phyloP scores from a whole-genome alignment of 2,113 vertebrate species.

The Rhipidura dahli region DNA sequence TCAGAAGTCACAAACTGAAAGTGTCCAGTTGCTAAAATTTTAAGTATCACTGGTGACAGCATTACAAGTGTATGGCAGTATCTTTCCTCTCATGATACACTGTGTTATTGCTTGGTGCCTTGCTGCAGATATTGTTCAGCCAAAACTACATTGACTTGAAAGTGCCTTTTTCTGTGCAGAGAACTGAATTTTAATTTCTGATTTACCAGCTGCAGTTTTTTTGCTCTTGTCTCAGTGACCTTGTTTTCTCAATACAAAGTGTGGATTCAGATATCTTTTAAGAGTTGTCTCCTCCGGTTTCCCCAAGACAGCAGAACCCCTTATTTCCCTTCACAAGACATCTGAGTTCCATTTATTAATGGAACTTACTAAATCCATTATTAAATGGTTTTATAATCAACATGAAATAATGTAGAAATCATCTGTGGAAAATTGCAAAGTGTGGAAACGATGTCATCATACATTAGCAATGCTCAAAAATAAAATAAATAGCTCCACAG shows the following conservation, averaged over 20 bases:
- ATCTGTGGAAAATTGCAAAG: conserved; percentile 29
- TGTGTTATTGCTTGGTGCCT: background rate
- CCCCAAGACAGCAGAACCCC: background rate
- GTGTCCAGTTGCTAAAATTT: background rate
- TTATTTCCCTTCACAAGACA: background rate
- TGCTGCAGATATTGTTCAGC: background rate
- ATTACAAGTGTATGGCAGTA: background rate
- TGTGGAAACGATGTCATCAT: conserved; percentile 1
- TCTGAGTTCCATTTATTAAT: background rate
- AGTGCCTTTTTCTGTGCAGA: background rate
- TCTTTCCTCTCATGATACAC: background rate
- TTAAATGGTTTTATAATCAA: conserved; percentile 23
- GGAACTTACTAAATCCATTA: background rate
- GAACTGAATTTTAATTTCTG: background rate
- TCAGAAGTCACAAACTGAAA: background rate
- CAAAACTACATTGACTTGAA: background rate
- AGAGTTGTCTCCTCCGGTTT: background rate
- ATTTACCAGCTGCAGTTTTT: background rate
- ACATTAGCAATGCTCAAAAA: conserved; percentile 34
- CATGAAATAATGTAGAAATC: conserved; percentile 12
- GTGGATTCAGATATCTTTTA: background rate
- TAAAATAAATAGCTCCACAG: conserved; percentile 22
- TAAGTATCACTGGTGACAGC: background rate
- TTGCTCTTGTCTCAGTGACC: background rate
- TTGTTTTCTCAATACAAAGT: background rate